Base-by-base conservation (phyloP, 2,888 invertebrate species). In the Lissocephala sabroskyi region DNA sequence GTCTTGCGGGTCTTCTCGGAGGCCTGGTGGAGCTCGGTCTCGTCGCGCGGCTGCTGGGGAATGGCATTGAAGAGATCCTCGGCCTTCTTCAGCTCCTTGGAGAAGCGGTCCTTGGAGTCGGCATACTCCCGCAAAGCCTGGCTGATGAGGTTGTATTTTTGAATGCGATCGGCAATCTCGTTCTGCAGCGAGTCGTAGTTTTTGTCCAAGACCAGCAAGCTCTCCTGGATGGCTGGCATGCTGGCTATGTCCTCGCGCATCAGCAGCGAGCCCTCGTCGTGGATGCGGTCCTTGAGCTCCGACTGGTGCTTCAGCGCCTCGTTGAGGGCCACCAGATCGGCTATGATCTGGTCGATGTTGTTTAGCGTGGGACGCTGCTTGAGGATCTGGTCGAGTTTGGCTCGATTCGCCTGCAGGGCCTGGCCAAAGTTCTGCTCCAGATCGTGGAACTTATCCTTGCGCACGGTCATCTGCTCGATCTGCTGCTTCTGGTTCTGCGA, bases 241-340 rank as follows among this genome's bases (percentile, higher is more conserved):
- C 92, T 92, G 43, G 90, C 88, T 74, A 93, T 90, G 84, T 96
- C 92, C 85, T 93, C 91, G 77, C 92, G 90, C 89, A 95, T 90
- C 59, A 95, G 84, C 67, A 90, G 87, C 45, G 92, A 86, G 1
- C 94, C 95, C 85, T 94, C 91, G 73, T 90, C 90, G 67, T 92
- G 89, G n/a, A 95, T 86, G 59, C 90, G 89, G 58, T 92, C 89
- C 74, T 91, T 90, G 0, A 90, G 85, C 3, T 87, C 84, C 0
- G 73, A 62, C 87, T 90, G 89, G 11, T 88, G 86, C 65, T 88
- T 88, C 4, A 89, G 75, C 7, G 87, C 87, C 26, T 85, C 79
- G 79, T 90, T 85, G 82, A 90, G 73, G 80, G 85, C 80, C 82
- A 88, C 87, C 41, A 89, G 61, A 52, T 85, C 83, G 6, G 81